These are phyloP conservation scores for Tenthredo scrophulariae DNA, from an alignment of 2,888 invertebrate species.

Conservation along the genomic window DNA sequence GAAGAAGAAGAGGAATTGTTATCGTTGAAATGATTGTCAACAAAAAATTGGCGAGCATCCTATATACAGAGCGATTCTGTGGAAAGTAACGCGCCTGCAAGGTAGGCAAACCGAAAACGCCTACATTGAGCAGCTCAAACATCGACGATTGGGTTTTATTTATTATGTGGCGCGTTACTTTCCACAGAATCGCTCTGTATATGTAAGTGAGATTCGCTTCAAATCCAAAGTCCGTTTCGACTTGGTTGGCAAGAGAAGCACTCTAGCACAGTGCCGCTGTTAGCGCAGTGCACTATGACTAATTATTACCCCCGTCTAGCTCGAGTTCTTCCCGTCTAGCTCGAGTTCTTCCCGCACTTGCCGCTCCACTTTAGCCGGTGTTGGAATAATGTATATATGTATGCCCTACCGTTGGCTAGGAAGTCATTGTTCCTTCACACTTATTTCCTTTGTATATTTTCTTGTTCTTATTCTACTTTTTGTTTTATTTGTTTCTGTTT, in stretches of 20 bases:
- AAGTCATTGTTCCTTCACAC: slow-evolving; percentile 57
- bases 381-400: slow-evolving; percentile 52
- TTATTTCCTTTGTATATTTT: slow-evolving; percentile 56
- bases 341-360: slow-evolving; percentile 57
- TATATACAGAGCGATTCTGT: no score
- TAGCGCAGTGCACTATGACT: slow-evolving; percentile 78
- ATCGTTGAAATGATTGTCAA: slow-evolving; percentile 10
- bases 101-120: no score
- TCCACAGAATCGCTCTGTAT: no score
- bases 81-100: no score
- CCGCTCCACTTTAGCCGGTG: slow-evolving; percentile 58
- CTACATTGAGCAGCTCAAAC: no score
- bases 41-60: slow-evolving; percentile 43
- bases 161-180: no score
- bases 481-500: background rate
- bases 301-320: slow-evolving; percentile 68
- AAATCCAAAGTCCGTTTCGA: slow-evolving; percentile 43
- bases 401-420: slow-evolving; percentile 33
- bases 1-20: background rate
- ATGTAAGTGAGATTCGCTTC: slow-evolving; percentile 37
- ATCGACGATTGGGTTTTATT: no score
- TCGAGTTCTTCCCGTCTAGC: slow-evolving; percentile 58
- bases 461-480: background rate
- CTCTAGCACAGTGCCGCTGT: slow-evolving; percentile 78
- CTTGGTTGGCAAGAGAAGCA: slow-evolving; percentile 63